These are phyloP conservation scores for Melanitta fusca DNA, from an alignment of 2,797 vertebrate species.

Conservation along the genomic window DNA sequence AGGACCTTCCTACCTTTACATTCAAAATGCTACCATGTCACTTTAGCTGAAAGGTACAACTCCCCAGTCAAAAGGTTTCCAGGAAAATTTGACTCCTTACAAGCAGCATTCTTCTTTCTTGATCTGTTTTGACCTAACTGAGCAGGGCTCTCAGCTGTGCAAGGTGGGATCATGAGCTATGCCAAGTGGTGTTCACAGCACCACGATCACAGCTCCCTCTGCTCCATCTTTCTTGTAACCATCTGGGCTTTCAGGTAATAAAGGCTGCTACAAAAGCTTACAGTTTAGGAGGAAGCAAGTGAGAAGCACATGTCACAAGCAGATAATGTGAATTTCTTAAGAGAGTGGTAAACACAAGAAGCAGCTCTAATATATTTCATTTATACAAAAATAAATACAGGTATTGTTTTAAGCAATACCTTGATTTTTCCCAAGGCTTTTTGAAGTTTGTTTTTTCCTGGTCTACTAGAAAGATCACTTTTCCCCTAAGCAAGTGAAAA, in stretches of 20 bases:
- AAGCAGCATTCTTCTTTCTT: background rate
- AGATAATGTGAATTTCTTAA: background rate
- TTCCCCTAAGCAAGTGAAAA: background rate
- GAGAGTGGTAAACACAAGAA: background rate
- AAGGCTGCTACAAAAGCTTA: background rate
- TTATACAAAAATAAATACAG: constrained; percentile 40
- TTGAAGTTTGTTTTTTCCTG: constrained; percentile 45
- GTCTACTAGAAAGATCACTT: background rate
- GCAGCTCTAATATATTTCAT: background rate
- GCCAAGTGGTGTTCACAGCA: background rate
- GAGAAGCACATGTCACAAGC: background rate
- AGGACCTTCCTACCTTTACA: background rate
- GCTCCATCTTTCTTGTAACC: background rate
- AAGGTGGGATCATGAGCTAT: rapidly evolving
- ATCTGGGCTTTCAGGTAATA: background rate
- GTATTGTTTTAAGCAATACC: constrained; percentile 5
- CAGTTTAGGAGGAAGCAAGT: background rate
- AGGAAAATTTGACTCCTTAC: background rate
- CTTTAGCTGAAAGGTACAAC: background rate
- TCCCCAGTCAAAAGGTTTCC: background rate
- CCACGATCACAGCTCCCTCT: rapidly evolving
- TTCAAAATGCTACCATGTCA: background rate
- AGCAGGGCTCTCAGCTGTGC: background rate
- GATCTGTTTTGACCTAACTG: rapidly evolving
- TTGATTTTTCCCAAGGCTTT: constrained; percentile 2